Evolutionary conservation across 2,113 vertebrate species (phyloP).

Genomic region (Sphyrna mokarran): DNA sequence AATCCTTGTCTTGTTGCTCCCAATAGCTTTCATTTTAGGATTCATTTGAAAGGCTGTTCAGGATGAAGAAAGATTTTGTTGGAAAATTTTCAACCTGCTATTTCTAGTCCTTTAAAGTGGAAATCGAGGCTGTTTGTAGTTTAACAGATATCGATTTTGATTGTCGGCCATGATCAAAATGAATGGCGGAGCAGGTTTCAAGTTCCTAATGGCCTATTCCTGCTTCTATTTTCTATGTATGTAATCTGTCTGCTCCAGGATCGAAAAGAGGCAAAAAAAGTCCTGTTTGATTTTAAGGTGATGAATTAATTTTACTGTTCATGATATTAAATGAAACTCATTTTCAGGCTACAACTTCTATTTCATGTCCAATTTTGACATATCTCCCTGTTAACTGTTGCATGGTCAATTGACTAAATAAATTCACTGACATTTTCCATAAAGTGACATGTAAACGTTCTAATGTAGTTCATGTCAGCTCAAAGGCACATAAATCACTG

Average conservation of each 20-base stretch:
- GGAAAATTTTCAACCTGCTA: background rate
- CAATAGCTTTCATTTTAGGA: background rate
- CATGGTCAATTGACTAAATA: background rate
- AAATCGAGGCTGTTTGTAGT: background rate
- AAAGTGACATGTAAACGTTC: conserved; percentile 22
- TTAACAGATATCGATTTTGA: too few species aligned
- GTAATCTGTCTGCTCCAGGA: background rate
- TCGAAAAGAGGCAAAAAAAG: background rate
- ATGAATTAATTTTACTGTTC: background rate
- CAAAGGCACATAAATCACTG: background rate
- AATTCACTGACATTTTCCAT: background rate
- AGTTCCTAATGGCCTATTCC: too few species aligned
- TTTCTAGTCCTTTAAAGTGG: background rate
- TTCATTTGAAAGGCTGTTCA: background rate
- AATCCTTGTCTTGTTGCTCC: background rate
- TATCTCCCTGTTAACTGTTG: background rate
- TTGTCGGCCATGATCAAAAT: too few species aligned
- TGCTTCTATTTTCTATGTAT: background rate
- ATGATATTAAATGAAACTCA: background rate
- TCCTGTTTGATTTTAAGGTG: background rate
- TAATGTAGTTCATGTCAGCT: background rate
- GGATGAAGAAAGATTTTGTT: background rate
- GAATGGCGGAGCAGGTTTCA: too few species aligned
- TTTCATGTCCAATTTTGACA: background rate
- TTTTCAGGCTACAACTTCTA: background rate